phyloP scores from a whole-genome alignment of 2,797 vertebrate genomes.

The Bovichtus variegatus region DNA sequence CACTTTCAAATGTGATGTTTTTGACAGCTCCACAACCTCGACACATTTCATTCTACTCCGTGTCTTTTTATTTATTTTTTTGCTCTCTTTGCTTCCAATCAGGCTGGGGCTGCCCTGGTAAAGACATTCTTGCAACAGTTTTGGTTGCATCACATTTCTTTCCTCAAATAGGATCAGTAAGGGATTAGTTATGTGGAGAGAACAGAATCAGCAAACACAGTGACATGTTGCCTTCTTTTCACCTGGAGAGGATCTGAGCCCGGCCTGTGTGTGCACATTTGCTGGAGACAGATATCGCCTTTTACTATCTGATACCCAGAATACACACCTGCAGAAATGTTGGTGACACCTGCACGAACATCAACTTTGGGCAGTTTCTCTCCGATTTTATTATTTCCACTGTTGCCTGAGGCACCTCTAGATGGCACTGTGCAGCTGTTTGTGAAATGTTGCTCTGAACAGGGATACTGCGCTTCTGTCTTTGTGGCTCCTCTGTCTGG shows the following conservation, averaged over 20 bases:
- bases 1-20: slow-evolving; percentile 53
- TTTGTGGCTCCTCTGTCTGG: slow-evolving; percentile 52
- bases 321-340: slow-evolving; percentile 79
- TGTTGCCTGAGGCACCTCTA: slow-evolving; percentile 67
- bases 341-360: slow-evolving; percentile 58
- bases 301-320: slow-evolving; percentile 68
- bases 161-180: slow-evolving; percentile 73
- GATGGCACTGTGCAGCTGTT: slow-evolving; percentile 87
- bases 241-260: slow-evolving; percentile 66
- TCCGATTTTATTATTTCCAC: not conserved
- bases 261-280: slow-evolving; percentile 51
- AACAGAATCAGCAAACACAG: slow-evolving; percentile 78
- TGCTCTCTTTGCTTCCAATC: slow-evolving; percentile 48
- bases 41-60: slow-evolving; percentile 39
- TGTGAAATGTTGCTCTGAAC: slow-evolving; percentile 12
- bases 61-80: slow-evolving; percentile 20
- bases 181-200: slow-evolving; percentile 74
- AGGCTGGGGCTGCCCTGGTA: slow-evolving; percentile 53
- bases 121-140: slow-evolving; percentile 69
- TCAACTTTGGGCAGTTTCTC: slow-evolving; percentile 11
- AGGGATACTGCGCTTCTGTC: slow-evolving; percentile 17
- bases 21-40: slow-evolving; percentile 59
- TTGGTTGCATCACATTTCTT: slow-evolving; percentile 74
- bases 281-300: slow-evolving; percentile 66
- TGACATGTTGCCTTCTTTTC: slow-evolving; percentile 65